Evolutionary conservation across 2,888 invertebrate genomes (phyloP).

Genomic region (Hanleya hanleyi): DNA sequence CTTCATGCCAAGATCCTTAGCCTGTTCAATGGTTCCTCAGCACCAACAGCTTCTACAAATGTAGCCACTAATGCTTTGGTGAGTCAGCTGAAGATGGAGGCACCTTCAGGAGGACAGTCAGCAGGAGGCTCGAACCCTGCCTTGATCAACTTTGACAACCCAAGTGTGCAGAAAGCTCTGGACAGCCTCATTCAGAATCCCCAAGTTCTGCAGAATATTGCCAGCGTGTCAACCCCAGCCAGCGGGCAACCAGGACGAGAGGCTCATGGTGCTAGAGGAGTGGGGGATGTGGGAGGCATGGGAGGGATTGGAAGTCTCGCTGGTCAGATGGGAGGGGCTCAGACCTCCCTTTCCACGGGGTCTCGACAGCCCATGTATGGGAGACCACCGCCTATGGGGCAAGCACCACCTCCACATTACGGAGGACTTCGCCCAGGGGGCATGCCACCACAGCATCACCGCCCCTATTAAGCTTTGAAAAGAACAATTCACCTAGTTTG

Average conservation of each 20-base stretch:
- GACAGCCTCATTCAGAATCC: slow-evolving; percentile 74
- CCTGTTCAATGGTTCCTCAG: slow-evolving; percentile 76
- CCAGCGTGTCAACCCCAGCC: slow-evolving; percentile 3
- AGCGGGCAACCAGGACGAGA: too few relatives aligned
- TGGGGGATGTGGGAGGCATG: background rate
- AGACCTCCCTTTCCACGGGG: background rate
- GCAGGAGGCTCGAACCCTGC: slow-evolving; percentile 20
- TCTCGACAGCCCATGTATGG: background rate
- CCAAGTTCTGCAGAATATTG: slow-evolving; percentile 69
- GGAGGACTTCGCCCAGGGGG: background rate
- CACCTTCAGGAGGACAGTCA: too few relatives aligned
- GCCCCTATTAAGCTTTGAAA: too few relatives aligned
- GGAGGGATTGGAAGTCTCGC: background rate
- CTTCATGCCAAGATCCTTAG: slow-evolving; percentile 86
- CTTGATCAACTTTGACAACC: slow-evolving; percentile 73
- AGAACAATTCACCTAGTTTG: too few relatives aligned
- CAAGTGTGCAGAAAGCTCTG: slow-evolving; percentile 74
- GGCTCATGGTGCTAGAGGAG: too few relatives aligned
- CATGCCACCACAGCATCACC: too few relatives aligned
- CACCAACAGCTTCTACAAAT: too few relatives aligned
- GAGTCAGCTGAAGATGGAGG: slow-evolving; percentile 24
- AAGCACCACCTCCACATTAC: background rate
- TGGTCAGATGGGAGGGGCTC: background rate
- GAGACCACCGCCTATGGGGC: background rate
- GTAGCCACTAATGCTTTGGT: too few relatives aligned